Evolutionary conservation across 2,113 vertebrate genomes (phyloP), one percentile per base, ranked within the genome.

Genomic region (Ibidorhyncha struthersii): DNA sequence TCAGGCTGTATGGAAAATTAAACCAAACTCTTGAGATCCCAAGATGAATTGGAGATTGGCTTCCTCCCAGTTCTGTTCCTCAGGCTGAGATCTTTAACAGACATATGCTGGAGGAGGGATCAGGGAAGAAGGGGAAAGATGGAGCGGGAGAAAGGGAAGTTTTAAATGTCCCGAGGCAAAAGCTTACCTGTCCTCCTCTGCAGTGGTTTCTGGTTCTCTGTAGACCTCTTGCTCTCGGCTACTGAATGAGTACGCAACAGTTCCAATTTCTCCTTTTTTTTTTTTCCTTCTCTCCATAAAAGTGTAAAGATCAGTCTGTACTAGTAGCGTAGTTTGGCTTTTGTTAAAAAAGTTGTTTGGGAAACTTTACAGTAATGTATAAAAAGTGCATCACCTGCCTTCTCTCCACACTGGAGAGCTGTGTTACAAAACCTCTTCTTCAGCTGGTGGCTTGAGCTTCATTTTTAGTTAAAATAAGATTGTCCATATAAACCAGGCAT

Each of bases 381-480:
- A 36, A 82, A 53, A 47, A 94, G 34, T 1, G 0, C 21, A 66
- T 77, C 73, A 91, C 74, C 74, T 88, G 67, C 62, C 38, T 58
- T 53, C 55, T 86, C 61, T 73, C 80, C 18, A 11, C 18, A 10
- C 3, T 69, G 55, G 38, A 77, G 38, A 88, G n/a, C n/a, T 78
- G 14, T 78, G 38, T 61, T 91, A 36, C 26, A 52, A 73, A 92
- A 73, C 20, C 49, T 87, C 26, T 29, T 20, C 23, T 25, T 89
- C 18, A 36, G 67, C n/a, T 82, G 18, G 53, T 82, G 45, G 8
- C 49, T 94, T 34, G n/a, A 34, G 19, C 58, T 90, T 92, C 38
- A 40, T 72, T 90, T 94, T 92, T 53, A 69, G 71, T 88, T 96
- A 83, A 91, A 96, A 96, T 66, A 73, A 81, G 41, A n/a, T 78